A percentile compares a stretch with the other conserved stretches of the same genome.
Conservation (phyloP, 1,140 invertebrate genomes). For the Drosophila takahashii region DNA sequence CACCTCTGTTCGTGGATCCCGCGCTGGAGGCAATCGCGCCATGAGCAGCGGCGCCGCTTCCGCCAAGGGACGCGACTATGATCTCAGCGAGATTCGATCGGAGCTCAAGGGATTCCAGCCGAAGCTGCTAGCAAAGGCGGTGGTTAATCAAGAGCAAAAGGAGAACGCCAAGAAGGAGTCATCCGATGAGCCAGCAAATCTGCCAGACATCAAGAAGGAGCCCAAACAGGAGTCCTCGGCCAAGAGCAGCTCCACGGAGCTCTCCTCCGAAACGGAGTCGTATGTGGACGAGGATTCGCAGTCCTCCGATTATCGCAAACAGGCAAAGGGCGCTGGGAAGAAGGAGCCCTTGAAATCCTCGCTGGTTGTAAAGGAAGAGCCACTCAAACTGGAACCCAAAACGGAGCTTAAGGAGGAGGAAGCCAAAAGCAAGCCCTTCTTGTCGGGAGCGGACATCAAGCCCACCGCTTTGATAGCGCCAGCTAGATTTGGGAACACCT, state of each 20-base stretch:
- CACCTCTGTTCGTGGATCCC: conserved; percentile 55
- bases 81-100: conserved; percentile 92
- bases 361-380: conserved; percentile 22
- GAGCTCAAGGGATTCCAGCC: conserved; percentile 91
- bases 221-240: conserved; percentile 57
- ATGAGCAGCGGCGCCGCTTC: conserved; percentile 71
- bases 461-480: conserved; percentile 53
- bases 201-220: conserved; percentile 53
- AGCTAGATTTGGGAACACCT: conserved; percentile 43
- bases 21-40: conserved; percentile 52
- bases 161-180: conserved; percentile 46
- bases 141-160: conserved; percentile 47
- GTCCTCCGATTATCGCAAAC: conserved; percentile 73
- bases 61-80: conserved; percentile 89
- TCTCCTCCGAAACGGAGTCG: conserved; percentile 79
- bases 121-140: conserved; percentile 23
- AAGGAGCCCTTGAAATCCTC: conserved; percentile 21
- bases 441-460: conserved; percentile 39
- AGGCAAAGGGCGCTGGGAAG: conserved; percentile 26
- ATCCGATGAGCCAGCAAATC: neutral
- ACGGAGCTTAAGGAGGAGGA: conserved; percentile 54
- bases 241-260: conserved; percentile 72
- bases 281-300: conserved; percentile 82
- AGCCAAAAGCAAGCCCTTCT: conserved; percentile 37
- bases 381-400: conserved; percentile 31